Base-by-base conservation (phyloP, 2,113 vertebrate genomes). In the Sebastes fasciatus region DNA sequence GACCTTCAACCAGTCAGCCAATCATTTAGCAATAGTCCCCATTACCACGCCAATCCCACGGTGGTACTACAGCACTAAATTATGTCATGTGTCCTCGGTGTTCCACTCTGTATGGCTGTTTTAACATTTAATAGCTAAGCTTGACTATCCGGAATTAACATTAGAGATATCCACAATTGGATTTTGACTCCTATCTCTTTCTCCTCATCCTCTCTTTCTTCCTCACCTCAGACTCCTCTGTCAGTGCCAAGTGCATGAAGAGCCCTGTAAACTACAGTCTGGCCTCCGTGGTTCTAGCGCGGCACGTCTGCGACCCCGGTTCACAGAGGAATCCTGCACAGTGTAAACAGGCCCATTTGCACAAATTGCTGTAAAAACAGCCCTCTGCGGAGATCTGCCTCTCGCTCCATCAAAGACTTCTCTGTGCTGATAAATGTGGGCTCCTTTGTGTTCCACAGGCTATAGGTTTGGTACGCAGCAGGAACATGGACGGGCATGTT, bases 321-420 rank as follows among this genome's bases (percentile, higher is more conserved):
- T 86, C 81, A 88, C 89, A 81, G 86, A 86, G 78, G 34, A 76
- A 17, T 72, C 66, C 78, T 49, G 74, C 81, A n/a, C n/a, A 89
- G 71, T 83, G 83, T 92, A 89, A 91, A 91, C 80, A 93, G 81
- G 86, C 78, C 76, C 80, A 90, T 92, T 86, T 85, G 52, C 87
- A 86, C 79, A 92, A 94, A 94, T 92, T 89, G 87, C 92, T 89
- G 4, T 84, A 81, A 92, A 93, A 93, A 91, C 91, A 94, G 79
- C 75, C 68, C 88, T 84, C 87, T 17, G 67, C 80, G 60, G 83
- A 80, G 61, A 80, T 79, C 67, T 78, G 77, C 86, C 84, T 19
- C 60, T 40, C 1, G 8, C 80, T 79, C 73, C 70, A 73, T 89
- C 89, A 93, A 91, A 88, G 90, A 58, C 73, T 54, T 40, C 89